phyloP scores from a whole-genome alignment of 2,113 vertebrate species.

The Sigmodon hispidus region DNA sequence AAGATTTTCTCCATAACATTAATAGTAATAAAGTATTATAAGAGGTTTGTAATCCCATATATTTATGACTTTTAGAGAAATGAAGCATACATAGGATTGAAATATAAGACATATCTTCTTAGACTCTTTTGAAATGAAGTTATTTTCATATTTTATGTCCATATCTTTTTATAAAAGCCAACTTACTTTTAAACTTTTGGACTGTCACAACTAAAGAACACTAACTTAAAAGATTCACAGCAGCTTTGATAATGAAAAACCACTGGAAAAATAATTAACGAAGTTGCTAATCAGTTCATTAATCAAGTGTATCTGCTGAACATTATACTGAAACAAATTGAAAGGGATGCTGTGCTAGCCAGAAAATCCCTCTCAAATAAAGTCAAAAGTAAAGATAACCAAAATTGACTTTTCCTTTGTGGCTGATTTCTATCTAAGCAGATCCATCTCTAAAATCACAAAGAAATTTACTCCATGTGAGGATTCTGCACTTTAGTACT shows the following conservation, averaged over 20 bases:
- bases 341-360: conserved; percentile 62
- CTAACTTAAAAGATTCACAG: conserved; percentile 44
- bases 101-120: conserved; percentile 17
- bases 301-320: conserved; percentile 69
- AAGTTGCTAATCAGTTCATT: conserved; percentile 77
- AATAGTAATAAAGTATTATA: background rate
- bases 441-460: conserved; percentile 59
- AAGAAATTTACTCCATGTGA: conserved; percentile 17
- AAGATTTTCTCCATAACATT: conserved; percentile 43
- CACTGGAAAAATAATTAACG: conserved; percentile 74
- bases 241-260: conserved; percentile 59
- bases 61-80: conserved; percentile 66
- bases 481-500: conserved; percentile 10
- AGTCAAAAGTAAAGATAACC: conserved; percentile 77
- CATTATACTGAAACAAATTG: conserved; percentile 70
- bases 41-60: conserved; percentile 15
- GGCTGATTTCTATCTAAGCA: conserved; percentile 72
- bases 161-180: conserved; percentile 3
- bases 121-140: conserved; percentile 44
- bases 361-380: conserved; percentile 67
- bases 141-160: conserved; percentile 30
- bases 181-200: conserved; percentile 40
- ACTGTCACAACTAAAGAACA: conserved; percentile 19
- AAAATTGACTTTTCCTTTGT: conserved; percentile 72
- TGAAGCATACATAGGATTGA: conserved; percentile 37